Conservation (phyloP, 1,140 invertebrate species). For the Cherax destructor region DNA sequence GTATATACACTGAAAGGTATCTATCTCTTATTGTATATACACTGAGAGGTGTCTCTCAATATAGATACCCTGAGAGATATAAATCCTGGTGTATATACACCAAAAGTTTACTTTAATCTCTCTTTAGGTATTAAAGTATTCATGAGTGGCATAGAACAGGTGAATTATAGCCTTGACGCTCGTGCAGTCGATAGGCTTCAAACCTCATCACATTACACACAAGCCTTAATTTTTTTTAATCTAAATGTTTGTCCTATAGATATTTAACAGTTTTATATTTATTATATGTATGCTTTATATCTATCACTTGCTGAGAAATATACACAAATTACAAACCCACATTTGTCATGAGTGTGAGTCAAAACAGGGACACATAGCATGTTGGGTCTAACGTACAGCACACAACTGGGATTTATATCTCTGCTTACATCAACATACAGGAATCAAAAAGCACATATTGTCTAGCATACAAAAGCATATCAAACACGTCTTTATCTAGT, state of each 20-base stretch:
- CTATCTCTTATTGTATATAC: too few species aligned
- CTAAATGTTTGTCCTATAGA: background rate
- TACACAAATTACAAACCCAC: background rate
- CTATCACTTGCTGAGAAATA: background rate
- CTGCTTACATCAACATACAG: conserved; percentile 4
- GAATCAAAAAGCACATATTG: background rate
- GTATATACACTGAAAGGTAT: too few species aligned
- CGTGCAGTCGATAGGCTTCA: too few species aligned
- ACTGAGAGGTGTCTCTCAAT: too few species aligned
- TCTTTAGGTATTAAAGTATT: too few species aligned
- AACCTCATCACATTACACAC: too few species aligned
- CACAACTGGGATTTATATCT: conserved; percentile 2
- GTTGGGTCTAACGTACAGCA: background rate
- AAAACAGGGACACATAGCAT: background rate
- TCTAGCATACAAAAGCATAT: background rate
- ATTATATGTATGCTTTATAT: background rate
- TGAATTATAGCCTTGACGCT: too few species aligned
- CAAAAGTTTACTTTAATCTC: too few species aligned
- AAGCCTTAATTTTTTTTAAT: background rate
- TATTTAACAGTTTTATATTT: background rate
- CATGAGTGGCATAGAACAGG: too few species aligned
- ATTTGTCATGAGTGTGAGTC: background rate
- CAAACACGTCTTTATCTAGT: conserved; percentile 10
- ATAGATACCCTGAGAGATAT: too few species aligned
- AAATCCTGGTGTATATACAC: too few species aligned